phyloP scores from a whole-genome alignment of 2,888 invertebrate genomes.

The Leptopilina drosophilae region DNA sequence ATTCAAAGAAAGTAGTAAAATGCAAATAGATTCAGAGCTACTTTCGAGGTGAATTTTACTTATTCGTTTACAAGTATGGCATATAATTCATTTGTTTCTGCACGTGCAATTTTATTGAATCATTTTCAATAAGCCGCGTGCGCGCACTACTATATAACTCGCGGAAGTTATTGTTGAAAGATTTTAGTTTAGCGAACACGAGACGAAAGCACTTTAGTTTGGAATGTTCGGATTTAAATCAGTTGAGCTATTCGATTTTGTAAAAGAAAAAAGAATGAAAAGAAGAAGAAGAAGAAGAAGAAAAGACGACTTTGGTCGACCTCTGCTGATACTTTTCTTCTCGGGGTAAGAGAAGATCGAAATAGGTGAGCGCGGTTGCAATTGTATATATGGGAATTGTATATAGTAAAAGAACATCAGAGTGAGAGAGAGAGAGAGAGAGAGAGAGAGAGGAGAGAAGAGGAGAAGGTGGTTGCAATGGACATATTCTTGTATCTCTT shows the following conservation, averaged over 20 bases:
- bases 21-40: conserved; percentile 13
- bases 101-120: conserved; percentile 21
- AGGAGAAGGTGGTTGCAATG: not conserved
- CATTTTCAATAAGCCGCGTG: conserved; percentile 6
- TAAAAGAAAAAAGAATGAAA: not conserved
- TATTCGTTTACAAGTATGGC: conserved; percentile 1
- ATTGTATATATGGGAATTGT: too few relatives aligned
- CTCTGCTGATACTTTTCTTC: not conserved
- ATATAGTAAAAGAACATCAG: not conserved
- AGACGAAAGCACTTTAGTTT: conserved; percentile 21
- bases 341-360: not conserved
- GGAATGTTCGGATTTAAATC: conserved; percentile 31
- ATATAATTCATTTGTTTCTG: conserved; percentile 26
- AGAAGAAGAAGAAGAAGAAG: too few relatives aligned
- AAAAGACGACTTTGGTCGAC: not conserved
- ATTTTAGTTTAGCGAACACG: conserved; percentile 11
- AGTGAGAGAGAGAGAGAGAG: too few relatives aligned
- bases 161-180: conserved; percentile 23
- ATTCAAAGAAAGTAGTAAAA: conserved; percentile 26
- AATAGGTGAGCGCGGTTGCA: not conserved
- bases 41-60: too few relatives aligned
- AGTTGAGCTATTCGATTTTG: conserved; percentile 13
- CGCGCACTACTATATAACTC: not conserved
- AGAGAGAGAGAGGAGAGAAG: too few relatives aligned
- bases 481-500: not conserved